Evolutionary conservation across 2,888 invertebrate genomes (phyloP).

Genomic region (Machimus rusticus): DNA sequence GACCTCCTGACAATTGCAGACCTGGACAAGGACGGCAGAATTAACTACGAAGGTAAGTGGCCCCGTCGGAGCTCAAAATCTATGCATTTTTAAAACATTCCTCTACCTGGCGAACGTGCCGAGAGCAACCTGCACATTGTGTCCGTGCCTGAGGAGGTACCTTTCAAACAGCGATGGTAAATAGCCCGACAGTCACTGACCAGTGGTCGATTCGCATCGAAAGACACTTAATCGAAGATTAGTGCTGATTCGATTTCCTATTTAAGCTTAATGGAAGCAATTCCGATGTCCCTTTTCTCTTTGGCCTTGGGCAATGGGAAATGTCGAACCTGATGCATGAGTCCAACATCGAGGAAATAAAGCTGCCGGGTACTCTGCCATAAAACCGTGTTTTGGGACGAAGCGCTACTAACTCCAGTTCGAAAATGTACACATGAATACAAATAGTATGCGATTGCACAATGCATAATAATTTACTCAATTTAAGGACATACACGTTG

Average conservation of each 20-base stretch:
- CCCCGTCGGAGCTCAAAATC: background rate
- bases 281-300: background rate
- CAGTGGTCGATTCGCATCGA: background rate
- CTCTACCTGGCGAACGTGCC: background rate
- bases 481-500: background rate
- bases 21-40: slow-evolving; percentile 80
- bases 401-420: background rate
- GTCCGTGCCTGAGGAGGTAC: background rate
- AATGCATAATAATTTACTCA: background rate
- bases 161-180: background rate
- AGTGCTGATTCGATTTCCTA: slow-evolving; percentile 21
- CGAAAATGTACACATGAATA: background rate
- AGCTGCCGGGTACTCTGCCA: background rate
- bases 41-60: slow-evolving; percentile 79
- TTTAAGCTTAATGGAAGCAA: slow-evolving; percentile 31
- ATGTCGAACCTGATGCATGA: background rate
- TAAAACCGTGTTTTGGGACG: background rate
- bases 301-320: background rate
- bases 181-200: background rate
- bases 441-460: background rate
- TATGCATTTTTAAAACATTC: background rate
- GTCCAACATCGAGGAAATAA: background rate
- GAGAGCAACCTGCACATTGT: background rate
- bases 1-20: slow-evolving; percentile 79
- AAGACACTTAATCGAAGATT: slow-evolving; percentile 11